Evolutionary conservation across 2,797 vertebrate genomes (phyloP).

Genomic region (Nothura maculosa): DNA sequence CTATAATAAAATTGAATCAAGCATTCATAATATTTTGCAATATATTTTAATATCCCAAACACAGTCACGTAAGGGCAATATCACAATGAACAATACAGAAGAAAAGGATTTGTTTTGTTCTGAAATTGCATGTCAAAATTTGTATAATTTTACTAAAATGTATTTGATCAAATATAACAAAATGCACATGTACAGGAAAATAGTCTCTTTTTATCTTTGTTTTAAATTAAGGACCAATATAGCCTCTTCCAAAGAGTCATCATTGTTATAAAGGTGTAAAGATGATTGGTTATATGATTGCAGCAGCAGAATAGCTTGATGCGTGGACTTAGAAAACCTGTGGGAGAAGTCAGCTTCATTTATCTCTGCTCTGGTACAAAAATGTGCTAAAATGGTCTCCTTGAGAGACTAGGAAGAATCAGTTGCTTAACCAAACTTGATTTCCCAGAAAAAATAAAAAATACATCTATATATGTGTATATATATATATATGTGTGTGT

Average conservation of each 20-base stretch:
- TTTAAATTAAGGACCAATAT: not conserved
- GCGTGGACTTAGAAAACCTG: not conserved
- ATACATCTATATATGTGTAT: too few species aligned
- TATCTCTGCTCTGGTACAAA: not conserved
- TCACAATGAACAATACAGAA: not conserved
- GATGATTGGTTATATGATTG: not conserved
- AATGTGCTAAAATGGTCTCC: accelerated
- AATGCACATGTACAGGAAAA: not conserved
- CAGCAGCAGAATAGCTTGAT: not conserved
- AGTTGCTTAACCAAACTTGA: not conserved
- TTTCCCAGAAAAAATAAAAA: not conserved
- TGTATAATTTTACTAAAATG: not conserved
- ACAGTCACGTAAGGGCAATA: not conserved
- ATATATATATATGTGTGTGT: too few species aligned
- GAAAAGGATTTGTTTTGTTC: not conserved
- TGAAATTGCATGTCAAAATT: not conserved
- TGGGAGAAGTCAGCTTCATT: not conserved
- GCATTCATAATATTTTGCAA: not conserved
- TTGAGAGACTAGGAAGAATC: not conserved
- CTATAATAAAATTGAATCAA: not conserved
- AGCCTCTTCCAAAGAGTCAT: not conserved
- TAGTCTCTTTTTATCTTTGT: not conserved
- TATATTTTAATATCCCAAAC: not conserved
- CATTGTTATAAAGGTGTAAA: not conserved
- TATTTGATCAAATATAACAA: not conserved